Evolutionary conservation across 2,113 vertebrate species (phyloP), one percentile per base, ranked within the genome.

Genomic region (Rhinichthys klamathensis): DNA sequence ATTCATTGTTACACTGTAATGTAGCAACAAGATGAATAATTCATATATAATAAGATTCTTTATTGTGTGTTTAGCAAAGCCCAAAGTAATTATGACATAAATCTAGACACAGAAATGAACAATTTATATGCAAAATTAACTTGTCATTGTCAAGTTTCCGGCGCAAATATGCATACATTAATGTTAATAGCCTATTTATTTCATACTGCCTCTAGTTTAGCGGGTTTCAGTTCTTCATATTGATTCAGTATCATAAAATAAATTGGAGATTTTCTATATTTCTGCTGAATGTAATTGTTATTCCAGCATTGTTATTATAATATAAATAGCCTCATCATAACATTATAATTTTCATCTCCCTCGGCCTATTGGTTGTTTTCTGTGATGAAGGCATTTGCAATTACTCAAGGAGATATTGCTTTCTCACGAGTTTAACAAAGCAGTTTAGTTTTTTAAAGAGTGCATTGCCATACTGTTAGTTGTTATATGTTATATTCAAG

Each of bases 151-250:
- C 75, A 73, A 23, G 38, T 80, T 67, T 79, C 84, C 73, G 61
- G 41, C 58, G 70, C 83, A 84, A 88, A 78, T 88, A 60, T 84
- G 75, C 80, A 90, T 87, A 83, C 83, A 92, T 92, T 90, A 93
- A 93, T 92, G 86, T 93, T 92, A 88, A 92, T 91, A 89, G 83
- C 83, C 70, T 89, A 85, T 80, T 91, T 90, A 85, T 80, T 91
- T 90, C 12, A 35, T 23, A 23, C 41, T 25, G 25, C 25, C 61
- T 87, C 44, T 86, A 51, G 67, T 41, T 78, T 51, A 21, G 16
- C n/a, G 44, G 10, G 3, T 49, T 74, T 84, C 21, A 27, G n/a
- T 12, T 69, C 82, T 80, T 44, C 21, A 74, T 18, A 80, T 11
- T 30, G n/a, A 30, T 79, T 12, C 15, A 63, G 58, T 46, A 60